phyloP scores from a whole-genome alignment of 2,113 vertebrate species.

The Lepisosteus osseus region DNA sequence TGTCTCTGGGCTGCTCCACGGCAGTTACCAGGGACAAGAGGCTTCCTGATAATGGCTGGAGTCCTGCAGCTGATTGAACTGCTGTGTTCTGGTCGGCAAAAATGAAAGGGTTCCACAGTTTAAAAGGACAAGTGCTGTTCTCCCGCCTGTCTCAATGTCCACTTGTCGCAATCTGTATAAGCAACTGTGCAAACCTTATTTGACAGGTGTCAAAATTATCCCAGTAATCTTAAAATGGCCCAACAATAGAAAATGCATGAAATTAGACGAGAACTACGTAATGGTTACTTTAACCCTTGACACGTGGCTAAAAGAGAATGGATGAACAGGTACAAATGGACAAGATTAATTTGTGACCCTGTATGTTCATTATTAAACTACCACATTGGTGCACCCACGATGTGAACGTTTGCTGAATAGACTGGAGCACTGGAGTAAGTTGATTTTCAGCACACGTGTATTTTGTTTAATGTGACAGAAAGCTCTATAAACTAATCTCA shows the following conservation, averaged over 20 bases:
- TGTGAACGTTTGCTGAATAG: too few species aligned
- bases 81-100: neutral
- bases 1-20: too few species aligned
- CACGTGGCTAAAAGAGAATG: neutral
- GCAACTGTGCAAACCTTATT: constrained; percentile 20
- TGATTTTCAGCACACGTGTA: too few species aligned
- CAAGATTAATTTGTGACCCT: too few species aligned
- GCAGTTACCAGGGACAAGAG: constrained; percentile 30
- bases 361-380: too few species aligned
- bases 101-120: neutral
- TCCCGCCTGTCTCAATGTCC: constrained; percentile 46
- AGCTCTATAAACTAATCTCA: constrained; percentile 43
- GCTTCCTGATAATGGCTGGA: too few species aligned
- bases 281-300: constrained; percentile 13
- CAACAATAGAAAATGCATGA: constrained; percentile 27
- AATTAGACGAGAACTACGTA: constrained; percentile 6
- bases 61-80: too few species aligned
- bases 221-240: constrained; percentile 33
- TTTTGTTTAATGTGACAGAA: constrained; percentile 39
- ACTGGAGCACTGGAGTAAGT: too few species aligned
- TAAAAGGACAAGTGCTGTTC: constrained; percentile 30
- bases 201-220: constrained; percentile 53
- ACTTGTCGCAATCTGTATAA: constrained; percentile 45
- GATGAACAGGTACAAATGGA: neutral
- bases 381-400: too few species aligned